Base-by-base conservation (phyloP, 1,140 invertebrate species). In the Temnothorax curvispinosus region DNA sequence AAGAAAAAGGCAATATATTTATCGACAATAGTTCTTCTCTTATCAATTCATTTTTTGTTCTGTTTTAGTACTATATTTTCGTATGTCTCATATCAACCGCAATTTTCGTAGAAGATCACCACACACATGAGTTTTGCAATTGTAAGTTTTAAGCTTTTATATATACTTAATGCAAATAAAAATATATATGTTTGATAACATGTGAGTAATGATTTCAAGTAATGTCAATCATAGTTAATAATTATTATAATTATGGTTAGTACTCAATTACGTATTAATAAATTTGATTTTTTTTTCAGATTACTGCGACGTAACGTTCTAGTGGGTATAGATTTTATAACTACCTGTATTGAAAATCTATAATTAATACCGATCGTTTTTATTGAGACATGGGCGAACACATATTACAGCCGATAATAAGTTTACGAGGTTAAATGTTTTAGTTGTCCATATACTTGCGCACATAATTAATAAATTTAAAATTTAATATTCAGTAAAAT, bases 271-370 rank as follows among this genome's bases (percentile, higher is more conserved):
- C 7, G 13, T 44, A 60, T 77, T 47, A 35, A 50, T 64, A 47
- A 38, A 44, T 62, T 62, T 15, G 9, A 54, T 27, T 56, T 60
- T 75, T n/a, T 60, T 75, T 72, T 54, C 15, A 62, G 75, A 7
- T 62, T 7, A 35, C 6, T 62, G 9, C 18, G 18, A 2, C 15
- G 15, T 32, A 67, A 67, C n/a, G 9, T 6, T 67, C 1, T 67
- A 44, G 8, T 6, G 5, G 18, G n/a, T 35, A 27, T 50, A 44
- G 3, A 72, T 35, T 50, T 50, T 52, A 50, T 15, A 9, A 8
- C 21, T 27, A 52, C 7, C 4, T 35, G 18, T 52, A 74, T 56
- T 6, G 7, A 75, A 56, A 8, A 75, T 75, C 52, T 47, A 32
- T 52, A 56, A 75, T 75, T 75, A 41, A 56, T 58, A 27, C 9